A percentile compares a stretch with the other conserved stretches of the same genome.
Conservation (phyloP, 1,140 invertebrate genomes). For the Megathymus violae region DNA sequence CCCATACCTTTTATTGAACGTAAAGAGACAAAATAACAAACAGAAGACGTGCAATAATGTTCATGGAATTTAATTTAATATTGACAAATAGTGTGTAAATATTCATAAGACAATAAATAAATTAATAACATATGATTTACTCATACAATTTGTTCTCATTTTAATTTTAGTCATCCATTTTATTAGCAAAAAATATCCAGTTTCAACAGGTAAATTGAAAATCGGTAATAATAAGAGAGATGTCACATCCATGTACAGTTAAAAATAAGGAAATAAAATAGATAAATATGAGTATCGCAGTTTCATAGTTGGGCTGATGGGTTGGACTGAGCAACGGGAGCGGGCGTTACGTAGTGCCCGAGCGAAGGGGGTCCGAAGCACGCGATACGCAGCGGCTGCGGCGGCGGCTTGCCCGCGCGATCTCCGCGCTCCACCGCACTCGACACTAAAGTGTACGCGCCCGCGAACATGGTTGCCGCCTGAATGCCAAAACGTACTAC, state of each 20-base stretch:
- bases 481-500: conserved; percentile 30
- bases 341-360: conserved; percentile 24
- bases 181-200: conserved; percentile 2
- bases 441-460: conserved; percentile 59
- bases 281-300: no score
- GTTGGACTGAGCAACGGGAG: conserved; percentile 1
- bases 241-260: no score
- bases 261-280: no score
- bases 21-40: conserved; percentile 12
- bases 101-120: conserved; percentile 37
- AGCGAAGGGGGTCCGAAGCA: conserved; percentile 45
- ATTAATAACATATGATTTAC: conserved; percentile 35
- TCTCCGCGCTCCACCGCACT: conserved; percentile 50
- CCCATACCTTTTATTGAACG: conserved; percentile 12
- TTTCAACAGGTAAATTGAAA: no score
- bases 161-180: conserved; percentile 21
- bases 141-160: conserved; percentile 29
- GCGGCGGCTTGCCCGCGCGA: conserved; percentile 45
- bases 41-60: conserved; percentile 30
- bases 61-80: conserved; percentile 29
- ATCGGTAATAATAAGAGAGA: no score
- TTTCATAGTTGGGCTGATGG: no score
- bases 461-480: conserved; percentile 65
- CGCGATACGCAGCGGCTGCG: conserved; percentile 55
- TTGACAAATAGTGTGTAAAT: conserved; percentile 34